Evolutionary conservation across 2,888 invertebrate genomes (phyloP).

Genomic region (Caenorhabditis sp.): DNA sequence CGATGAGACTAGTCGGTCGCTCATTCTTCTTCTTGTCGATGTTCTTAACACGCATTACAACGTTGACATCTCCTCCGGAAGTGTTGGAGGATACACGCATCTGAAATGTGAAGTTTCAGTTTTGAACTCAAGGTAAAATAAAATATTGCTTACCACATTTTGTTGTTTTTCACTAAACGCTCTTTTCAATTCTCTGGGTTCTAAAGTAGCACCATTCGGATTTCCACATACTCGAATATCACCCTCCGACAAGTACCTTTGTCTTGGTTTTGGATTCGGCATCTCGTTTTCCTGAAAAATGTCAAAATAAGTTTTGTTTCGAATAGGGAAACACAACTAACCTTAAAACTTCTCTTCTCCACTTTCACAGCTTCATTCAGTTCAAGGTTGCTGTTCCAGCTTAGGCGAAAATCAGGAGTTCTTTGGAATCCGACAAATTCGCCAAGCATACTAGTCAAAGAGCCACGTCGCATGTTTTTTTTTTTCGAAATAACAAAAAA

Average conservation of each 20-base stretch:
- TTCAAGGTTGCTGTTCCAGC: slow-evolving; percentile 24
- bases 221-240: slow-evolving; percentile 17
- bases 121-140: not conserved
- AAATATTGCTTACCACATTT: slow-evolving; percentile 8
- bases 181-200: slow-evolving; percentile 28
- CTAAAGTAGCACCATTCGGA: slow-evolving; percentile 13
- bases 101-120: not conserved
- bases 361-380: slow-evolving; percentile 33
- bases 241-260: slow-evolving; percentile 36
- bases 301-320: slow-evolving; percentile 19
- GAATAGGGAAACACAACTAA: not conserved
- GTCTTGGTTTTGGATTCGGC: slow-evolving; percentile 35
- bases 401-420: slow-evolving; percentile 54
- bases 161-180: slow-evolving; percentile 9
- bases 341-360: slow-evolving; percentile 26
- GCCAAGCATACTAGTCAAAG: slow-evolving; percentile 57
- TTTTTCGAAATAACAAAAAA: not conserved
- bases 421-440: slow-evolving; percentile 62
- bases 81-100: slow-evolving; percentile 29
- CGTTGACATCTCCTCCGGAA: slow-evolving; percentile 11
- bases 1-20: slow-evolving; percentile 37
- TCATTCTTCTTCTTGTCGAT: slow-evolving; percentile 22
- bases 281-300: slow-evolving; percentile 1
- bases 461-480: slow-evolving; percentile 48
- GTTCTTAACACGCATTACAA: slow-evolving; percentile 22